These are phyloP conservation scores for Leptocoma aspasia DNA, from an alignment of 2,113 vertebrate species.

Conservation along the genomic window DNA sequence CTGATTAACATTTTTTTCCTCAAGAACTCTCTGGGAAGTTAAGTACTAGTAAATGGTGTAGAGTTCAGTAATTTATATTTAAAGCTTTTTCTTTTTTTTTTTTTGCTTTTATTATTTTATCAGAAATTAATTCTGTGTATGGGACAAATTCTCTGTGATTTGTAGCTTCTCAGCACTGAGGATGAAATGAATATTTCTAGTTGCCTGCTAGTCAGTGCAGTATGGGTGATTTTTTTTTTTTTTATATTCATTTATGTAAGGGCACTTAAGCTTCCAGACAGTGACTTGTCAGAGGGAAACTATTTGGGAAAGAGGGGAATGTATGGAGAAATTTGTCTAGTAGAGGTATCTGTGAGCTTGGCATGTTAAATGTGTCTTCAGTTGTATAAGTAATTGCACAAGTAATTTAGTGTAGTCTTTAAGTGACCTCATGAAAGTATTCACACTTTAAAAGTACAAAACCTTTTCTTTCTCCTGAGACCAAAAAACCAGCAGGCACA, in stretches of 20 bases:
- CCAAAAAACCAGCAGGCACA: slow-evolving; percentile 35
- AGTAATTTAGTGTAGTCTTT: slow-evolving; percentile 23
- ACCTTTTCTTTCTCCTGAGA: slow-evolving; percentile 53
- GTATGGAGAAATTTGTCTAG: neutral
- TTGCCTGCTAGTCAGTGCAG: neutral
- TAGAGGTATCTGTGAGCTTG: neutral
- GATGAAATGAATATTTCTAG: neutral
- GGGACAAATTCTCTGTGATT: neutral
- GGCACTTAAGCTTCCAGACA: neutral
- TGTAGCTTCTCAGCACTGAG: neutral
- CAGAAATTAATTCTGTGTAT: neutral
- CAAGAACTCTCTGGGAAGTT: neutral
- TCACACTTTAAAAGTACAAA: slow-evolving; percentile 57
- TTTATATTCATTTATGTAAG: neutral
- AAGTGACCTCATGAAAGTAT: slow-evolving; percentile 51
- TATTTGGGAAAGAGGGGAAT: neutral
- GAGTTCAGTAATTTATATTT: neutral
- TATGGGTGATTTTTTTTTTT: neutral
- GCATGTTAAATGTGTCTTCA: neutral
- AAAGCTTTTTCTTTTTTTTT: neutral
- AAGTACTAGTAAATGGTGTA: neutral
- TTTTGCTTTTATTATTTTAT: neutral
- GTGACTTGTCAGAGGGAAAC: neutral
- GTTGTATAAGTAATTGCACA: slow-evolving; percentile 33
- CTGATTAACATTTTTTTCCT: neutral